A percentile compares a stretch with the other conserved stretches of the same genome.
Evolutionary conservation across 2,888 invertebrate genomes (phyloP).

Genomic region (Bhutanitis thaidina): DNA sequence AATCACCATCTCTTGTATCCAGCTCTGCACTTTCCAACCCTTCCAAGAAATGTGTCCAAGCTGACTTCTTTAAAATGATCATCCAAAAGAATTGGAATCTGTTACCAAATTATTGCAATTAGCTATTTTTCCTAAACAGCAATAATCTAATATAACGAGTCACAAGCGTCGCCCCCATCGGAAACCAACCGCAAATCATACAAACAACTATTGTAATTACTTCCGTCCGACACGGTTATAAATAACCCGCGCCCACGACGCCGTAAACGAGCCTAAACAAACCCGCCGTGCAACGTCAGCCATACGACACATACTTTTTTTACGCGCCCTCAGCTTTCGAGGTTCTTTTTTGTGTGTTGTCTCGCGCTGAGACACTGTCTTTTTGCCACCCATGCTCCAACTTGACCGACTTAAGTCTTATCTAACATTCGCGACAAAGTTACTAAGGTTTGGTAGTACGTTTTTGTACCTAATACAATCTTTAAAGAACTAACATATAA

Average conservation of each 20-base stretch:
- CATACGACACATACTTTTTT: constrained; percentile 12
- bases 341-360: constrained; percentile 25
- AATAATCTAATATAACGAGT: no score
- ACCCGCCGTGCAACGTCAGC: constrained; percentile 13
- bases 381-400: constrained; percentile 7
- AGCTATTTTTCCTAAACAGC: no score
- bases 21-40: no score
- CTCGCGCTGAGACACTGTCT: constrained; percentile 41
- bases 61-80: no score
- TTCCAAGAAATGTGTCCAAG: no score
- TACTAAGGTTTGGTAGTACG: no score
- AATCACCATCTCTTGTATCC: no score
- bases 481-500: no score
- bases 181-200: constrained; percentile 25
- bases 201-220: constrained; percentile 24
- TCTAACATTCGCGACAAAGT: no score
- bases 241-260: constrained; percentile 18
- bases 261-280: constrained; percentile 15
- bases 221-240: constrained; percentile 23
- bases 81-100: no score
- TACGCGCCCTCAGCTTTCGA: neutral
- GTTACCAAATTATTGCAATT: no score
- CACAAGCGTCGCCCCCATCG: constrained; percentile 19
- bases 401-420: neutral
- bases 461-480: no score